A percentile compares a stretch with the other conserved stretches of the same genome.
phyloP scores from a whole-genome alignment of 2,888 invertebrate species.

The Acanthococcus lagerstroemiae region DNA sequence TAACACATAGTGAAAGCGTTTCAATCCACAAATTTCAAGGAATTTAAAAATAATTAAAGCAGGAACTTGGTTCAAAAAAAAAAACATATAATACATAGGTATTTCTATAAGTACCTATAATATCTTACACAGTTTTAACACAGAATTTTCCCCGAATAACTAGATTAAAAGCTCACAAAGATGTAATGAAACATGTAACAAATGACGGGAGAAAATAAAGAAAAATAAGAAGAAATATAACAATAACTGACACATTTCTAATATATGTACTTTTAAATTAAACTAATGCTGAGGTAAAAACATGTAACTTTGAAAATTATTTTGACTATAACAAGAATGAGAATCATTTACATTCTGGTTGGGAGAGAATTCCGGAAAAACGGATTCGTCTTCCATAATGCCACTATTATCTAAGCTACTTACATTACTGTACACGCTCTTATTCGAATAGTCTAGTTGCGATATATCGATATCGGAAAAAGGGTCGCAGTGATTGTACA shows the following conservation, averaged over 20 bases:
- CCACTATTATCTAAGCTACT: conserved; percentile 10
- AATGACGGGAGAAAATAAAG: background rate
- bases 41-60: background rate
- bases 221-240: background rate
- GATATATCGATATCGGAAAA: conserved; percentile 18
- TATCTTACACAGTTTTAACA: too few relatives aligned
- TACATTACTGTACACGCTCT: conserved; percentile 5
- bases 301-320: conserved; percentile 21
- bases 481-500: conserved; percentile 18
- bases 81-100: background rate
- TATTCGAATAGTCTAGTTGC: conserved; percentile 9
- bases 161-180: background rate
- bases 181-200: background rate
- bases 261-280: background rate
- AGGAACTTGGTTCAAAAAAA: background rate
- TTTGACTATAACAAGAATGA: conserved; percentile 16
- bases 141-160: too few relatives aligned
- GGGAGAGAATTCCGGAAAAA: conserved; percentile 2
- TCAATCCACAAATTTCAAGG: background rate
- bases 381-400: conserved; percentile 4
- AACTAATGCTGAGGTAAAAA: conserved; percentile 15
- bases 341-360: background rate
- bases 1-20: background rate
- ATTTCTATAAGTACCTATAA: background rate
- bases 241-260: too few relatives aligned